These are phyloP conservation scores for Agrochola lota DNA, from an alignment of 2,888 invertebrate species.

Conservation along the genomic window DNA sequence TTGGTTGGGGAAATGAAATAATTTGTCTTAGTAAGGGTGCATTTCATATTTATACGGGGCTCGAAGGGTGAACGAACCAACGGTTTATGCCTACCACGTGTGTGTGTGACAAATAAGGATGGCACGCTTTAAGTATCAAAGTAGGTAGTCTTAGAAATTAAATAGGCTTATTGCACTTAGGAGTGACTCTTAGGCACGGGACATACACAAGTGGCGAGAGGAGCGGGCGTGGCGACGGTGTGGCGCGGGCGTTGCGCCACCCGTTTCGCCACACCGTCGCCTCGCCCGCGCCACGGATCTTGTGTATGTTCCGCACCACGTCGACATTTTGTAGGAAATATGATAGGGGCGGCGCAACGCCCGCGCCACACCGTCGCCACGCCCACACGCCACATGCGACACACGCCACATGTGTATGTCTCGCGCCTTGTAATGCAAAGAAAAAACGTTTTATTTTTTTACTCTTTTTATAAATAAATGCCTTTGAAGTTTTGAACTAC, in stretches of 20 bases:
- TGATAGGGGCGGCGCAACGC: too few relatives aligned
- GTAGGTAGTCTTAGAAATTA: conserved; percentile 46
- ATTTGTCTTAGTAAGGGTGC: conserved; percentile 90
- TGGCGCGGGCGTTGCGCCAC: too few relatives aligned
- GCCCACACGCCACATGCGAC: too few relatives aligned
- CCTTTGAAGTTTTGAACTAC: background rate
- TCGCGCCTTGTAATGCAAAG: background rate
- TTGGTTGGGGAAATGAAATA: conserved; percentile 89
- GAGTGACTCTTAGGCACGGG: background rate
- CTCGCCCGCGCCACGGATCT: too few relatives aligned
- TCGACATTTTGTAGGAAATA: too few relatives aligned
- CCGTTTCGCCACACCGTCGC: too few relatives aligned
- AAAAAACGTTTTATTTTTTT: background rate
- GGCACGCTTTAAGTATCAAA: conserved; percentile 55
- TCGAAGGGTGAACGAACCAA: conserved; percentile 83
- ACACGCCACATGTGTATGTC: too few relatives aligned
- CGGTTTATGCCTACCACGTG: conserved; percentile 72
- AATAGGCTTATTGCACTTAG: conserved; percentile 31
- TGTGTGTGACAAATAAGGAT: conserved; percentile 62
- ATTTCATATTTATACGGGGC: conserved; percentile 86
- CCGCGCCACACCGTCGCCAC: too few relatives aligned
- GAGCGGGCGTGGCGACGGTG: too few relatives aligned
- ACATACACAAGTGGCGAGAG: too few relatives aligned
- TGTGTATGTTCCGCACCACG: too few relatives aligned
- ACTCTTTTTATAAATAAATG: conserved; percentile 1